These are phyloP conservation scores for Adelphocoris suturalis DNA, from an alignment of 2,888 invertebrate genomes.

Conservation along the genomic window DNA sequence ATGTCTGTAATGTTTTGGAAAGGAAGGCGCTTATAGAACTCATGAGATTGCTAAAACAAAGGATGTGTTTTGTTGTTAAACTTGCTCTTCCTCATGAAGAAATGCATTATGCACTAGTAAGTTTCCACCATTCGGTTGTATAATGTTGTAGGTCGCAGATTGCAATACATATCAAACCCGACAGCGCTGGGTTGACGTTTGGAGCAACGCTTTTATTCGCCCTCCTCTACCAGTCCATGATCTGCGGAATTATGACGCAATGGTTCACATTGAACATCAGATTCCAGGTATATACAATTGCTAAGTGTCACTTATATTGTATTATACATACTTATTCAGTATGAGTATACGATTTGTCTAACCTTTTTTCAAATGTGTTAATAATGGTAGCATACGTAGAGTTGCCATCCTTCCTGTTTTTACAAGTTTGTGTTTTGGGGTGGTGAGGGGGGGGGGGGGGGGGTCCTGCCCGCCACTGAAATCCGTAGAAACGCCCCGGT, in stretches of 20 bases:
- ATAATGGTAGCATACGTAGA: too few relatives aligned
- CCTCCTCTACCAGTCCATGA: slow-evolving; percentile 86
- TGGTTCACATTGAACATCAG: slow-evolving; percentile 36
- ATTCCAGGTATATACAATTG: slow-evolving; percentile 7
- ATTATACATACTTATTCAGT: background rate
- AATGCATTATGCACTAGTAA: too few relatives aligned
- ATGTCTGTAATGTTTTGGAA: too few relatives aligned
- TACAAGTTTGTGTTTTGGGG: too few relatives aligned
- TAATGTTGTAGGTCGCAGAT: slow-evolving; percentile 87
- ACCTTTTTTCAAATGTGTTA: background rate
- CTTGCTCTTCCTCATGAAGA: too few relatives aligned
- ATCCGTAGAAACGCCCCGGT: too few relatives aligned
- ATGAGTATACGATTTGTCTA: background rate
- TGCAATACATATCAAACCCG: slow-evolving; percentile 88
- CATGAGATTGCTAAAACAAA: too few relatives aligned
- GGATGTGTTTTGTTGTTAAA: too few relatives aligned
- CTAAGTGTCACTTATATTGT: background rate
- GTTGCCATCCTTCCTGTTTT: too few relatives aligned
- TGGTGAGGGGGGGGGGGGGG: too few relatives aligned
- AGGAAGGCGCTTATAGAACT: too few relatives aligned
- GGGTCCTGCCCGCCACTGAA: too few relatives aligned
- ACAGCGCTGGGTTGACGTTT: slow-evolving; percentile 93
- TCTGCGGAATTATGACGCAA: slow-evolving; percentile 78
- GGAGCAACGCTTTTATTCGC: slow-evolving; percentile 93
- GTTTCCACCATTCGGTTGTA: background rate